Percentiles rank a stretch among this genome's conserved stretches.
Evolutionary conservation across 2,113 vertebrate genomes (phyloP).

Genomic region (Thamnaconus septentrionalis): DNA sequence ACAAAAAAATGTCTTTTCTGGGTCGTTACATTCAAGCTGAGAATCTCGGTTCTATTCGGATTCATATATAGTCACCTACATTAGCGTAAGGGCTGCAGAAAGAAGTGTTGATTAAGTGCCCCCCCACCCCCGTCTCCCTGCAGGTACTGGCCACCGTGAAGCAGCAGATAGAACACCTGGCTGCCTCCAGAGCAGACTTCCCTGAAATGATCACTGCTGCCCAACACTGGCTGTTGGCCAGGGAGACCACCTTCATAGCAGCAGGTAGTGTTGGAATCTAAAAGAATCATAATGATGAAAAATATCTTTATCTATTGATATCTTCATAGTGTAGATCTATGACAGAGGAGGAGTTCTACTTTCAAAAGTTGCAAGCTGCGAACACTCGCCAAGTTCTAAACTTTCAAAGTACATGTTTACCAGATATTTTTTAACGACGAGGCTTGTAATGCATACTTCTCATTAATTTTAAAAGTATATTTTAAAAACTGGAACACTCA

Average conservation of each 20-base stretch:
- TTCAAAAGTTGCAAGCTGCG: too few relatives aligned
- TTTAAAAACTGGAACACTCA: too few relatives aligned
- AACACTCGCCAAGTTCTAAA: too few relatives aligned
- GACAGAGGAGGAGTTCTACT: too few relatives aligned
- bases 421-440: not conserved
- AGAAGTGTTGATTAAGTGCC: not conserved
- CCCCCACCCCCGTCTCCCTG: not conserved
- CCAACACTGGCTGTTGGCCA: conserved; percentile 89
- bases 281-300: too few relatives aligned
- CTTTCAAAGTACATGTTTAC: too few relatives aligned
- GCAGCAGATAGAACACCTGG: conserved; percentile 91
- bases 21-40: conserved; percentile 18
- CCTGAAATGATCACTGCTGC: conserved; percentile 85
- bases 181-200: conserved; percentile 84
- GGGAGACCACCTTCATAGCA: conserved; percentile 74
- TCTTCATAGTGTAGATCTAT: too few relatives aligned
- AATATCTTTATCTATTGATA: too few relatives aligned
- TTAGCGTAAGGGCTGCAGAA: not conserved
- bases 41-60: not conserved
- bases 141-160: conserved; percentile 95
- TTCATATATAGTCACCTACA: not conserved
- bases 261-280: conserved; percentile 35
- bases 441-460: not conserved
- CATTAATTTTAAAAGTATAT: not conserved
- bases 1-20: not conserved